These are phyloP conservation scores for Protaetia brevitarsis DNA, from an alignment of 1,140 invertebrate genomes.

Conservation along the genomic window DNA sequence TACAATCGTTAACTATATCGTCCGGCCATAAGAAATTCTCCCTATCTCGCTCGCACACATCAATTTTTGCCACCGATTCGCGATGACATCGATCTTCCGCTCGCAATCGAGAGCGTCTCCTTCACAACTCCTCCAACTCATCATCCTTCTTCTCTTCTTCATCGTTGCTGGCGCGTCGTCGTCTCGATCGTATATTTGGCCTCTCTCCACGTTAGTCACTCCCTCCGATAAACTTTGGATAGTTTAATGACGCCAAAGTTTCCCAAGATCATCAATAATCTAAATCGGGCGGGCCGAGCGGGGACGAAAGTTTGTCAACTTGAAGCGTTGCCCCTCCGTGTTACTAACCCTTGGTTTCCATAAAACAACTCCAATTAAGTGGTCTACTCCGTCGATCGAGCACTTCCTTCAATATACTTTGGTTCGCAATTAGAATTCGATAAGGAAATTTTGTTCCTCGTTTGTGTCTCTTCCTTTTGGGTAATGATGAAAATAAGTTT, in stretches of 20 bases:
- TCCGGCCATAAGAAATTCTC: too few species aligned
- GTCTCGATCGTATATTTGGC: not conserved
- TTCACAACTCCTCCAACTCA: not conserved
- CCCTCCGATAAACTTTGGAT: constrained; percentile 12
- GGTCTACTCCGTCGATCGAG: not conserved
- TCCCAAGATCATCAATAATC: constrained; percentile 14
- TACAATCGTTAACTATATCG: too few species aligned
- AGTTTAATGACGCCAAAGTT: constrained; percentile 13
- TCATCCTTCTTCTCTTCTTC: not conserved
- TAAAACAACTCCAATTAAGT: constrained; percentile 18
- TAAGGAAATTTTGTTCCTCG: not conserved
- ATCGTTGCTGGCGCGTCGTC: not conserved
- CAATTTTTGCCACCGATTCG: not conserved
- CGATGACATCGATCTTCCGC: not conserved
- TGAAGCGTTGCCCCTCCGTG: constrained; percentile 4
- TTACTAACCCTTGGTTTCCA: constrained; percentile 12
- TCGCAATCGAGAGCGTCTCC: constrained; percentile 1
- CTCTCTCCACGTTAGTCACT: not conserved
- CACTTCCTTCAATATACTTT: not conserved
- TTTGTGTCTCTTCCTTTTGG: not conserved
- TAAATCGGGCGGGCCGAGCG: not conserved
- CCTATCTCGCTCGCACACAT: not conserved
- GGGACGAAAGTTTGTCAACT: constrained; percentile 10
- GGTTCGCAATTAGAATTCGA: not conserved
- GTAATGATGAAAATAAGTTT: not conserved